A percentile compares a stretch with the other conserved stretches of the same genome.
phyloP scores from a whole-genome alignment of 1,140 invertebrate species.

The Bicyclus anynana region DNA sequence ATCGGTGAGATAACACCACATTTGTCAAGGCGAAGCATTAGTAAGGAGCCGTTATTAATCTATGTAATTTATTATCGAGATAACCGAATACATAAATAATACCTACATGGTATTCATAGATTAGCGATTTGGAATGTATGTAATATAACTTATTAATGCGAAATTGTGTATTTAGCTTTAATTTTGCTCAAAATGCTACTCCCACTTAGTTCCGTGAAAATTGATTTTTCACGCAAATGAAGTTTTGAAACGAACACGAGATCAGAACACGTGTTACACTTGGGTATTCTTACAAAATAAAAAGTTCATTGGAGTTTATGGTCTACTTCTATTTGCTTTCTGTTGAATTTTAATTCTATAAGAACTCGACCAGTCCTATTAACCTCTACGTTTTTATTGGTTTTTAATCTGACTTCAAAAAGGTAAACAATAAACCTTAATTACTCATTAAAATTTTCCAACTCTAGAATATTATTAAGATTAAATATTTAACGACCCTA shows the following conservation, averaged over 20 bases:
- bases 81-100: not conserved
- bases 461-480: no score
- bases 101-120: not conserved
- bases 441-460: no score
- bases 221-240: constrained; percentile 8
- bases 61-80: constrained; percentile 1
- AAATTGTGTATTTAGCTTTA: not conserved
- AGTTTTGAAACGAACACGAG: no score
- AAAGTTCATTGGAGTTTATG: not conserved
- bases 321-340: no score
- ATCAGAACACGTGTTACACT: not conserved
- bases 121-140: not conserved
- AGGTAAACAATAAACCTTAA: no score
- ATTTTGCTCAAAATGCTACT: not conserved
- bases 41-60: constrained; percentile 1
- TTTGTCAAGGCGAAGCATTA: not conserved
- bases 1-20: not conserved
- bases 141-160: not conserved
- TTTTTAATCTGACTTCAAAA: no score
- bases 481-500: no score
- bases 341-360: no score
- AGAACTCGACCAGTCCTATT: no score
- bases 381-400: no score
- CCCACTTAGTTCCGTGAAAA: not conserved
- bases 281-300: not conserved